phyloP scores from a whole-genome alignment of 1,140 invertebrate species.

The Oscheius sp. region DNA sequence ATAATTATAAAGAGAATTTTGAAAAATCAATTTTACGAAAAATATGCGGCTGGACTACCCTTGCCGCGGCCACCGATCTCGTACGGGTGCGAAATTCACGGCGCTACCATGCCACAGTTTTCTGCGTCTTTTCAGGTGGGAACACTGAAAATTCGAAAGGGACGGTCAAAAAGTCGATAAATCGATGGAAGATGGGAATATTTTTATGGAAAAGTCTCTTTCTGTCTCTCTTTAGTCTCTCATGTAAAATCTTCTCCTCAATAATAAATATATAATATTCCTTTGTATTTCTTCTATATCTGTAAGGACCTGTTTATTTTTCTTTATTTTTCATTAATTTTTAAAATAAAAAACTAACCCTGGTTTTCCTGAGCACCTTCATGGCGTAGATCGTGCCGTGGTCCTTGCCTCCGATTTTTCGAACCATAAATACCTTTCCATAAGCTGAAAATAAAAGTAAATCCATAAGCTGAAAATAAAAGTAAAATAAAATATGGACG shows the following conservation, averaged over 20 bases:
- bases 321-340: background rate
- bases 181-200: background rate
- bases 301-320: background rate
- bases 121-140: no score
- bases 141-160: no score
- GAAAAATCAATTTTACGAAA: background rate
- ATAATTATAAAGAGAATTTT: no score
- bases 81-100: no score
- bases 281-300: background rate
- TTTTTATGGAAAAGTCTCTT: background rate
- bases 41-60: background rate
- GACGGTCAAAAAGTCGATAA: no score
- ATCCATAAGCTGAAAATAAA: no score
- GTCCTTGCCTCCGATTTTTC: conserved; percentile 75
- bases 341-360: conserved; percentile 60
- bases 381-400: conserved; percentile 82
- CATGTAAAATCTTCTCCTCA: background rate
- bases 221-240: background rate
- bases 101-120: no score
- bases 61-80: background rate
- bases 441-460: conserved; percentile 73
- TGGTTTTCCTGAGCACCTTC: conserved; percentile 85
- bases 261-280: background rate
- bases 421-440: conserved; percentile 86
- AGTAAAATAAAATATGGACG: no score